These are phyloP conservation scores for Paratrypauchen microcephalus DNA, from an alignment of 2,797 vertebrate genomes.

Conservation along the genomic window DNA sequence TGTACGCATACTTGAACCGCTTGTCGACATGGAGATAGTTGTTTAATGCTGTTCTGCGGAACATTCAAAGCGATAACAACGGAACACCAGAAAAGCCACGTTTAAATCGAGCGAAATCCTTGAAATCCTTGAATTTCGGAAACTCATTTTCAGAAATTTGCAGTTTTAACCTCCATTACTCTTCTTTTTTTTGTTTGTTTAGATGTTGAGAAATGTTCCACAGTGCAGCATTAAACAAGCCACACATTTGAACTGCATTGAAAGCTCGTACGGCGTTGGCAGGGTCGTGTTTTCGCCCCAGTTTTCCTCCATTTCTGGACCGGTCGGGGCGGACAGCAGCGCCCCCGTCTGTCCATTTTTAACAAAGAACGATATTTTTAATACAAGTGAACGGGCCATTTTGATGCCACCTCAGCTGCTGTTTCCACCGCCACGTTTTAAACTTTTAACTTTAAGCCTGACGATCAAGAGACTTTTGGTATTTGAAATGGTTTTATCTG, in stretches of 20 bases:
- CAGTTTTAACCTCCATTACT: no score
- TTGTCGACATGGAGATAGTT: no score
- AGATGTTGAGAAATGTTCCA: no score
- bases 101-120: not conserved
- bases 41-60: not conserved
- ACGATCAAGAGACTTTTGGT: not conserved
- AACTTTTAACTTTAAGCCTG: not conserved
- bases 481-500: not conserved
- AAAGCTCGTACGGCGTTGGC: not conserved
- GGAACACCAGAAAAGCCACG: not conserved
- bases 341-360: not conserved
- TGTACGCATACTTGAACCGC: no score
- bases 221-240: not conserved
- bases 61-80: not conserved
- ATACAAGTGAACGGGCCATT: not conserved
- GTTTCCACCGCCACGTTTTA: not conserved
- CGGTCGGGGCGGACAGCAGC: not conserved
- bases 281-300: not conserved
- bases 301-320: no score
- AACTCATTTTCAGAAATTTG: no score
- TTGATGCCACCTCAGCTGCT: constrained; percentile 8
- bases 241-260: not conserved
- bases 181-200: no score
- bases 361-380: constrained; percentile 2
- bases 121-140: not conserved